Evolutionary conservation across 2,888 invertebrate species (phyloP), one percentile per base, ranked within the genome.

Genomic region (Hymenopus coronatus): DNA sequence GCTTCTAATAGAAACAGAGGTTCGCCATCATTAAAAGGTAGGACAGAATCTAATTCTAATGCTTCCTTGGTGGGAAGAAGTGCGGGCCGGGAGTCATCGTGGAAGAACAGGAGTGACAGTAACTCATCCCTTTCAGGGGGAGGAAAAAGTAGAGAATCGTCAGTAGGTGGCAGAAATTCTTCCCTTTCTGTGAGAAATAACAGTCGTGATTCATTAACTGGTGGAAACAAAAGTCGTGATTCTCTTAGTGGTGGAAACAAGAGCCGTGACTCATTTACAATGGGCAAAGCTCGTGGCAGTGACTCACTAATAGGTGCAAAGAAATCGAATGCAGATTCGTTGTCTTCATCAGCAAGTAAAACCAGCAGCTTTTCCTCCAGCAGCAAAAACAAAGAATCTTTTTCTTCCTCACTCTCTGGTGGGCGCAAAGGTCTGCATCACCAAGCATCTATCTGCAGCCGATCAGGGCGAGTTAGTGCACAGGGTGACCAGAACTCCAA

Each of bases 401-500:
- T 89, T 28, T 81, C 88, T 46, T 88, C 87, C n/a, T 86, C 89
- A 46, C 82, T 84, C 28, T 40, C 88, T 28, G 28, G 46, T 33
- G 82, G 88, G 27, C 84, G 89, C 28, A 90, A 90, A 88, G 87
- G 88, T 27, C 86, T 82, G 8, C 89, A 90, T 46, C 89, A 89
- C 28, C 89, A 89, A 82, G 82, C 83, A n/a, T n/a, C 89, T 30
- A 70, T 27, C 27, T 82, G 33, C 82, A 82, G 28, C n/a, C 87
- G 87, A 15, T 25, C 28, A 40, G 70, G 46, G 25, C 88, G 89
- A 20, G 83, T 82, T 20, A 88, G 82, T 46, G 90, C 88, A 40
- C 90, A 88, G 46, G 88, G 88, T 84, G 90, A 90, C 27, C 87
- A 87, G 40, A 85, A 83, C 84, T 89, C 89, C 92, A 96, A 96